Evolutionary conservation across 2,888 invertebrate species (phyloP).

Genomic region (Ormyrus rosae): DNA sequence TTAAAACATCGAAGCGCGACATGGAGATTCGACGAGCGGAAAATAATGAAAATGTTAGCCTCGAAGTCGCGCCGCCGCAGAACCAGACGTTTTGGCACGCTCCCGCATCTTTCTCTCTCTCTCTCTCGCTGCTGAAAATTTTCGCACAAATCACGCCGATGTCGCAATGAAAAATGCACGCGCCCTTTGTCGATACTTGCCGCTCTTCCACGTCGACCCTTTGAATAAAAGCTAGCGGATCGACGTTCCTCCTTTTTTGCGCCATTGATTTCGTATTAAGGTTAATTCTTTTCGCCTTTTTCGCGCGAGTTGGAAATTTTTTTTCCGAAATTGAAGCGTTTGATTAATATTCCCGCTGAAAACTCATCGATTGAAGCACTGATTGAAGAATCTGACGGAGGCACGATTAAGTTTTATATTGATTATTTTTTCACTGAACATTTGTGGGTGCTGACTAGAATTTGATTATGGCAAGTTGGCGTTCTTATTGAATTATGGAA

Average conservation of each 20-base stretch:
- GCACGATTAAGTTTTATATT: too few relatives aligned
- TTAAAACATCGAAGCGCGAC: neutral
- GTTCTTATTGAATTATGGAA: too few relatives aligned
- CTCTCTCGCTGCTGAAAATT: conserved; percentile 38
- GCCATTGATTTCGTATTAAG: conserved; percentile 20
- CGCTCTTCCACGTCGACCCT: neutral
- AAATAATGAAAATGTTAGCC: conserved; percentile 51
- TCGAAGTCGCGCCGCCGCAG: conserved; percentile 8
- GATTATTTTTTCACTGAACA: too few relatives aligned
- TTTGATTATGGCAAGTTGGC: too few relatives aligned
- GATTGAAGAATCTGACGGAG: too few relatives aligned
- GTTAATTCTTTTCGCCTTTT: neutral
- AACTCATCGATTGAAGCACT: too few relatives aligned
- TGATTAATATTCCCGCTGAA: too few relatives aligned
- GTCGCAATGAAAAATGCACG: conserved; percentile 27
- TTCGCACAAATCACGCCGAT: conserved; percentile 39
- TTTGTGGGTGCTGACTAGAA: too few relatives aligned
- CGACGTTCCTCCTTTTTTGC: neutral
- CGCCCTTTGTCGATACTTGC: neutral
- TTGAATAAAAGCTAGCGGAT: too few relatives aligned
- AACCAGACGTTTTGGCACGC: conserved; percentile 46
- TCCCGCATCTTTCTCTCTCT: too few relatives aligned
- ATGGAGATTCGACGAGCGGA: neutral
- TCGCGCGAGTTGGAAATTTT: too few relatives aligned
- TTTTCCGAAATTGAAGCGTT: too few relatives aligned